phyloP scores from a whole-genome alignment of 2,888 invertebrate species.

The Acrocera orbiculus region DNA sequence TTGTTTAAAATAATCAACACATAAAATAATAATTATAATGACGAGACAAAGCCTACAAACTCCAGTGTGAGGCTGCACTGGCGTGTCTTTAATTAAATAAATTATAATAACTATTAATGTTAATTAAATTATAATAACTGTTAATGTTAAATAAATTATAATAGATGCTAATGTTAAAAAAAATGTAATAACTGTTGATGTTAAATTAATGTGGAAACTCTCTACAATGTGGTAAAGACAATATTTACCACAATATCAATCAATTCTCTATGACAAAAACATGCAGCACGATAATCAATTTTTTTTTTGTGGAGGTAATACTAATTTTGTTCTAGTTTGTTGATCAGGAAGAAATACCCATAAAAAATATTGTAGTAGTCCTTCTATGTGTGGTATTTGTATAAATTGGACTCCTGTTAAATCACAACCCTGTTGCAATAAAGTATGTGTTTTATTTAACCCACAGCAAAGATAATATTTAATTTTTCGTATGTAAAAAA shows the following conservation, averaged over 20 bases:
- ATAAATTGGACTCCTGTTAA: slow-evolving; percentile 87
- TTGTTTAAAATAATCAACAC: no score
- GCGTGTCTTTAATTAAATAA: no score
- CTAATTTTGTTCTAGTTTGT: slow-evolving; percentile 58
- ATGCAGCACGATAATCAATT: slow-evolving; percentile 92
- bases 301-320: slow-evolving; percentile 76
- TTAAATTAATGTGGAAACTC: no score
- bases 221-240: no score
- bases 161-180: no score
- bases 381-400: slow-evolving; percentile 70
- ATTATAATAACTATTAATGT: no score
- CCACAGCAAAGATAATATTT: slow-evolving; percentile 85
- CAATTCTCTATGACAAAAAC: slow-evolving; percentile 90
- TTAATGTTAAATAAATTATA: no score
- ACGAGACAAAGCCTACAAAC: no score
- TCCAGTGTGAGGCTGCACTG: no score
- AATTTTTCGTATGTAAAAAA: slow-evolving; percentile 89
- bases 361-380: slow-evolving; percentile 39
- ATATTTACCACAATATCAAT: slow-evolving; percentile 93
- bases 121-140: no score
- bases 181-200: no score
- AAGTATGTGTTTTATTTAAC: slow-evolving; percentile 71
- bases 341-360: slow-evolving; percentile 90
- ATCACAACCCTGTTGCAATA: slow-evolving; percentile 94
- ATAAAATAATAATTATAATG: no score